Conservation (phyloP, 2,113 vertebrate genomes). For the Calidris pygmaea region DNA sequence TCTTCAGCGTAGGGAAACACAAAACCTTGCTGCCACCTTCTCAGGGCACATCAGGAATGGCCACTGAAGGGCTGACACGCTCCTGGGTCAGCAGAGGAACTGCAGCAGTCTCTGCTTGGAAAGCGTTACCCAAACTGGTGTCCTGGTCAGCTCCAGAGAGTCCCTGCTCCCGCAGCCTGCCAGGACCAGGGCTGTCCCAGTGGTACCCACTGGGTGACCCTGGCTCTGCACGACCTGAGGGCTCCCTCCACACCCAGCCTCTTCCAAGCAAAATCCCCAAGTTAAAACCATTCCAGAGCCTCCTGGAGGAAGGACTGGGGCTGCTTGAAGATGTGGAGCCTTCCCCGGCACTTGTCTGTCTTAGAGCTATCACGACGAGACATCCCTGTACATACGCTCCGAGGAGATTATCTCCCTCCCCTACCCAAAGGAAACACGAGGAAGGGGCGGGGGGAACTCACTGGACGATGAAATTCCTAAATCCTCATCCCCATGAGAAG, state of each 20-base stretch:
- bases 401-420: neutral
- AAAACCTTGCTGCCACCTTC: neutral
- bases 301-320: rapidly evolving
- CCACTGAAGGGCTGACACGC: neutral
- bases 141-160: neutral
- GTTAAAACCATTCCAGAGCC: neutral
- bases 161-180: neutral
- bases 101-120: neutral
- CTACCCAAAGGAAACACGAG: neutral
- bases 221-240: neutral
- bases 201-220: rapidly evolving
- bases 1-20: neutral
- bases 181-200: neutral
- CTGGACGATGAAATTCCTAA: slow-evolving; percentile 52
- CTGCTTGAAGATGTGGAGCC: neutral
- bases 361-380: neutral
- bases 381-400: neutral
- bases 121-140: neutral
- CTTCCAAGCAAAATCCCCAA: neutral
- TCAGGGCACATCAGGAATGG: neutral
- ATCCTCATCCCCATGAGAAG: slow-evolving; percentile 32
- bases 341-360: neutral
- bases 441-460: rapidly evolving
- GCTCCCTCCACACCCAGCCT: neutral
- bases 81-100: neutral